Evolutionary conservation across 2,113 vertebrate species (phyloP).

Genomic region (Prunella himalayana): DNA sequence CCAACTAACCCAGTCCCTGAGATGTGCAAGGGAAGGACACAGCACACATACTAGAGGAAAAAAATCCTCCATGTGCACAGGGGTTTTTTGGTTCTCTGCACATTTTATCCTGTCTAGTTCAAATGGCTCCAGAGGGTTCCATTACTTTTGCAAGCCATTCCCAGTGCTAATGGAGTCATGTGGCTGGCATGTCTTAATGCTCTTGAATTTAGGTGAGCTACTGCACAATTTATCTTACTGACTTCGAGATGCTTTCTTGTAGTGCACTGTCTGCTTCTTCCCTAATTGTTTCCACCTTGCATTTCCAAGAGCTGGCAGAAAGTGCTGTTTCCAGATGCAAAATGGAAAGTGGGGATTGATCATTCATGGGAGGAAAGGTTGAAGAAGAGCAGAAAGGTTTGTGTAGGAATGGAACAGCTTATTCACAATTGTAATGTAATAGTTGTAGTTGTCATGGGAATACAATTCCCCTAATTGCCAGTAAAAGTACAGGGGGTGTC

Average conservation of each 20-base stretch:
- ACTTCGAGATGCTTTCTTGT: background rate
- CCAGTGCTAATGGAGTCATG: background rate
- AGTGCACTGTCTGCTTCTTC: background rate
- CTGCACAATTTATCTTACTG: background rate
- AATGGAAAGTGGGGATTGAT: background rate
- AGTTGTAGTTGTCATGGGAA: background rate
- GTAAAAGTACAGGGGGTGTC: background rate
- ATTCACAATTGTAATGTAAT: background rate
- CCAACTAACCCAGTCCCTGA: background rate
- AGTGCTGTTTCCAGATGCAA: background rate
- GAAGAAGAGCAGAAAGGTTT: background rate
- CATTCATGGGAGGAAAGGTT: background rate
- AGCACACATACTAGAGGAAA: background rate
- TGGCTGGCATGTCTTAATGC: background rate
- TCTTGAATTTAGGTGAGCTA: background rate
- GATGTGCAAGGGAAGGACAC: background rate
- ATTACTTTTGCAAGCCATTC: background rate
- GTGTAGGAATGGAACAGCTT: background rate
- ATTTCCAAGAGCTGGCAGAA: background rate
- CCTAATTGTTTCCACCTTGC: background rate
- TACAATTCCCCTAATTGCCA: background rate
- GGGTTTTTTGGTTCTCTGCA: background rate
- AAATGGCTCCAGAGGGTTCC: background rate
- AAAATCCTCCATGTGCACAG: rapidly evolving
- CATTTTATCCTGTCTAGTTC: background rate